Percentiles rank a stretch among this genome's conserved stretches.
Conservation (phyloP, 1,140 invertebrate genomes). For the Pseudomyrmex gracilis region DNA sequence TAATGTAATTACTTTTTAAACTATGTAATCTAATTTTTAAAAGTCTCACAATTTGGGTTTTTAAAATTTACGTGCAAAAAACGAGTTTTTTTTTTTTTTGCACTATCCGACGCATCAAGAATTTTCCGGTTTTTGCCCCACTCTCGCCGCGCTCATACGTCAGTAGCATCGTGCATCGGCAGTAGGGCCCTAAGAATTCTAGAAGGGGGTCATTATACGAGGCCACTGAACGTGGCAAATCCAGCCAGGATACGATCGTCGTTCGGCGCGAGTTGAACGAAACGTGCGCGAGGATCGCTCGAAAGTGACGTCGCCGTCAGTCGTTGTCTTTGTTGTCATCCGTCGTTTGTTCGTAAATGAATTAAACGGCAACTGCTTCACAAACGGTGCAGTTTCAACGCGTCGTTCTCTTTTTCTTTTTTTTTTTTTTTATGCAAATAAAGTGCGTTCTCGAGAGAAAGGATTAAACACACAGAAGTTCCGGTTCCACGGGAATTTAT, state of each 20-base stretch:
- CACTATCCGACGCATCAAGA: conserved; percentile 23
- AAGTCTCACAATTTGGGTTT: too few relatives aligned
- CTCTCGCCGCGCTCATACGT: conserved; percentile 5
- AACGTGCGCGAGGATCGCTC: conserved; percentile 56
- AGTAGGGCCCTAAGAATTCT: conserved; percentile 77
- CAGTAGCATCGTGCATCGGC: conserved; percentile 63
- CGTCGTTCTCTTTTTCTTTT: not conserved
- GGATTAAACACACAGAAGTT: not conserved
- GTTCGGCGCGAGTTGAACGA: conserved; percentile 78
- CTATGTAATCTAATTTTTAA: too few relatives aligned
- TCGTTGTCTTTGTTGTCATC: not conserved
- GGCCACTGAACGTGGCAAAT: conserved; percentile 65
- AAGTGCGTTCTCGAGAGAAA: not conserved
- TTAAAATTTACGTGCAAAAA: too few relatives aligned
- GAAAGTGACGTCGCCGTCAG: conserved; percentile 48
- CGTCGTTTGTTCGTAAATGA: conserved; percentile 21
- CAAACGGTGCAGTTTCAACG: not conserved
- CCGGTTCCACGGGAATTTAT: not conserved
- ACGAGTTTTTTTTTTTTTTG: too few relatives aligned
- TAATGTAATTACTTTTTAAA: too few relatives aligned
- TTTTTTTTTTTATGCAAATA: not conserved
- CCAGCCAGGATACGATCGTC: conserved; percentile 79
- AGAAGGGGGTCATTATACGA: conserved; percentile 81
- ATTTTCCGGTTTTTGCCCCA: not conserved
- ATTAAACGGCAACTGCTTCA: not conserved